Conservation (phyloP, 1,140 invertebrate species). For the Oryzaephilus surinamensis region DNA sequence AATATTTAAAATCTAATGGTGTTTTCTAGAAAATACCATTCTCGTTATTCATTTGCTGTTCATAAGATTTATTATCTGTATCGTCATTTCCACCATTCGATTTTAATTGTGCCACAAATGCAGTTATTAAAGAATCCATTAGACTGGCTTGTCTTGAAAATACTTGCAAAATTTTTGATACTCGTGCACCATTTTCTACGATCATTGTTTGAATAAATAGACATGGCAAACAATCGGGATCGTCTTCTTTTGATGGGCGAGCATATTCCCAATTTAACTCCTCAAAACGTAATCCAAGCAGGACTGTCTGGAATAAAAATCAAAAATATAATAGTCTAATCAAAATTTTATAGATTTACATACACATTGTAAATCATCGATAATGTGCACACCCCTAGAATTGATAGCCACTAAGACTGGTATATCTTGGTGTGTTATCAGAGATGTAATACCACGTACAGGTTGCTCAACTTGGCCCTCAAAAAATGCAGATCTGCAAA, state of each 20-base stretch:
- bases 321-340: no score
- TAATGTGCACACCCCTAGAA: conserved; percentile 73
- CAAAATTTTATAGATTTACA: conserved; percentile 35
- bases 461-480: conserved; percentile 81
- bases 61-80: conserved; percentile 33
- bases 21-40: conserved; percentile 15
- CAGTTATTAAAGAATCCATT: conserved; percentile 84
- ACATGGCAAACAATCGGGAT: conserved; percentile 79
- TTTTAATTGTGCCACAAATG: conserved; percentile 66
- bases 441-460: conserved; percentile 66
- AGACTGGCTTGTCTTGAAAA: conserved; percentile 83
- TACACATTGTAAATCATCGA: conserved; percentile 76
- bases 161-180: conserved; percentile 77
- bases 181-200: conserved; percentile 69
- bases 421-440: conserved; percentile 76
- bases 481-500: conserved; percentile 31
- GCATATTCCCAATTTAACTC: conserved; percentile 85
- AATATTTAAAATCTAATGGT: background rate
- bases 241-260: conserved; percentile 70
- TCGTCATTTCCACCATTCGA: conserved; percentile 36
- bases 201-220: conserved; percentile 82
- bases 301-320: conserved; percentile 51
- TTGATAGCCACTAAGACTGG: conserved; percentile 83
- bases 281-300: conserved; percentile 76
- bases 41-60: conserved; percentile 25